phyloP scores from a whole-genome alignment of 1,140 invertebrate genomes.

The Drosophila mauritiana region DNA sequence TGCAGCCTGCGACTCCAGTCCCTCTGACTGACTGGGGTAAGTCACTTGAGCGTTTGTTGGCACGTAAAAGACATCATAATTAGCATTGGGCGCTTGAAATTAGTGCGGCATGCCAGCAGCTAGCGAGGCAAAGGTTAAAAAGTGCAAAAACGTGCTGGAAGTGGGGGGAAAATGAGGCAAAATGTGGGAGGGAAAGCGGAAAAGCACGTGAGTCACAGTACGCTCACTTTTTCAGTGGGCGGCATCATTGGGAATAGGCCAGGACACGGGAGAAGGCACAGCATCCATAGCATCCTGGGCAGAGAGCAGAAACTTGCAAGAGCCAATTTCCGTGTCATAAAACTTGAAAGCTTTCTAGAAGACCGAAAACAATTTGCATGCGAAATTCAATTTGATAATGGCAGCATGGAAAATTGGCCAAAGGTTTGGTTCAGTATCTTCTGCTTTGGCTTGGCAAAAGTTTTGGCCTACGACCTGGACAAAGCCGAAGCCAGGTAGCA shows the following conservation, averaged over 20 bases:
- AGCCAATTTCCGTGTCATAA: slow-evolving; percentile 82
- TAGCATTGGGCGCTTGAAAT: slow-evolving; percentile 69
- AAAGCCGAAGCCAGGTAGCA: slow-evolving; percentile 32
- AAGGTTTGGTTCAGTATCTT: slow-evolving; percentile 15
- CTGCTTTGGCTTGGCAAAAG: slow-evolving; percentile 17
- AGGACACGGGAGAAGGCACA: slow-evolving; percentile 1
- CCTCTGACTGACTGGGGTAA: slow-evolving; percentile 28
- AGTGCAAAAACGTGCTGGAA: slow-evolving; percentile 45
- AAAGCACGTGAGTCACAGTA: slow-evolving; percentile 44
- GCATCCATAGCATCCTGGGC: slow-evolving; percentile 9
- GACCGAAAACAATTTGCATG: slow-evolving; percentile 78
- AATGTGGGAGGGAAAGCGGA: neutral
- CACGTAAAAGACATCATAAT: slow-evolving; percentile 83
- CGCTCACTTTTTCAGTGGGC: neutral
- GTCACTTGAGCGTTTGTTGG: slow-evolving; percentile 78
- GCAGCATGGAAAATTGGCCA: slow-evolving; percentile 45
- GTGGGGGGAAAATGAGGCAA: neutral
- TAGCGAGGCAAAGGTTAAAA: slow-evolving; percentile 46
- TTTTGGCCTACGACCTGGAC: slow-evolving; percentile 40
- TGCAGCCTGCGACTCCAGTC: slow-evolving; percentile 51
- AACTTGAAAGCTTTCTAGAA: slow-evolving; percentile 79
- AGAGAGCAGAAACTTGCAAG: slow-evolving; percentile 53
- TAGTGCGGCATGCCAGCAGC: slow-evolving; percentile 49
- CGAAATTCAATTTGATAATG: slow-evolving; percentile 80
- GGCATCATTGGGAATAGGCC: neutral